phyloP scores from a whole-genome alignment of 2,888 invertebrate genomes.

The Rhimphoctona megacephalus region DNA sequence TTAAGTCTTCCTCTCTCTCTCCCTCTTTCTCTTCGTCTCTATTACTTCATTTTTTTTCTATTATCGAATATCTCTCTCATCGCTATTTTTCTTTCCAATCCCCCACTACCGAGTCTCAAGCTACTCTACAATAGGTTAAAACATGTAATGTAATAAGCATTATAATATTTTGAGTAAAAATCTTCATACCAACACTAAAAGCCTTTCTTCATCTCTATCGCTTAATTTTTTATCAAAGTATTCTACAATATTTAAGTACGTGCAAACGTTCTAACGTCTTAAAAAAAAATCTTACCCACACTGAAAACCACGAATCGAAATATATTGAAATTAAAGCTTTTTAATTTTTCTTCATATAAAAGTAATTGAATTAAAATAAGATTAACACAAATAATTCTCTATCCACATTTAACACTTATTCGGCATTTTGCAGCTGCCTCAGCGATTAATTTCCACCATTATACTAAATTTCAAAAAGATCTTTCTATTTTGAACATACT shows the following conservation, averaged over 20 bases:
- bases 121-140: not conserved
- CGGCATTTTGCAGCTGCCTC: not conserved
- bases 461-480: not conserved
- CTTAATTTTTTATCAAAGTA: too few relatives aligned
- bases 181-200: not conserved
- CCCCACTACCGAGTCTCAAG: not conserved
- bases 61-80: not conserved
- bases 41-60: constrained; percentile 18
- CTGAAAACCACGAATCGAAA: not conserved
- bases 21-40: not conserved
- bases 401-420: not conserved
- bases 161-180: not conserved
- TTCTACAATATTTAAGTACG: too few relatives aligned
- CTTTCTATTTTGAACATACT: not conserved
- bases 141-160: not conserved
- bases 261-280: too few relatives aligned
- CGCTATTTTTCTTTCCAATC: not conserved
- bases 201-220: too few relatives aligned
- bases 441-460: not conserved
- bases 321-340: too few relatives aligned
- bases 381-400: not conserved
- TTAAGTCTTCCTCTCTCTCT: constrained; percentile 16
- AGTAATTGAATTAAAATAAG: not conserved
- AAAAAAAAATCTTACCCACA: not conserved
- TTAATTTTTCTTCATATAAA: not conserved